Base-by-base conservation (phyloP, 2,797 vertebrate genomes). In the Gobionotothen gibberifrons region DNA sequence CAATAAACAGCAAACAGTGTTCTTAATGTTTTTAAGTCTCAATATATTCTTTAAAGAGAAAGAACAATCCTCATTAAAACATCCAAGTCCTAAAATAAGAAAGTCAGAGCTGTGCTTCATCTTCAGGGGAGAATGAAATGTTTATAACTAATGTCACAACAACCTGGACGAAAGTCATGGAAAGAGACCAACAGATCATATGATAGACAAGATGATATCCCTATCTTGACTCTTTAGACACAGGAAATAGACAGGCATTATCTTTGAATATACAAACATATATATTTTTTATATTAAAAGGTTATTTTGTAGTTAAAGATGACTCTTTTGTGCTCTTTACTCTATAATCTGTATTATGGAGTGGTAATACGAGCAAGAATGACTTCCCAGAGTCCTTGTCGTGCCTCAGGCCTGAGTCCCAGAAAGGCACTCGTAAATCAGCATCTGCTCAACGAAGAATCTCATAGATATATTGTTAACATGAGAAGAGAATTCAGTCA, bases 371-470 rank as follows among this genome's bases (percentile, higher is more conserved):
- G 39, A 52, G 48, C 19, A 65, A 56, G 39, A 47, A 48, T 47
- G 26, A 59, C 10, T 9, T 29, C 39, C 56, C 11, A 19, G 2
- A 55, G 56, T 14, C 12, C 14, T 47, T 47, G 19, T 48, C 9
- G 19, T 59, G 58, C 1, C 0, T 77, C 68, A 65, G 40, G 55
- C 62, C 14, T 70, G 70, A 83, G 69, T 68, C 57, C 68, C 1
- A 62, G 47, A 66, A 26, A 15, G 1, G 32, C 26, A 26, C 32
- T 36, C 8, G 4, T 17, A 43, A 47, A 61, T 55, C 62, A 49
- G 48, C 26, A 55, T 60, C 48, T 70, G 59, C 59, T 57, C 36
- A 55, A 46, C 7, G n/a, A 64, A 64, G 17, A 75, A 66, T n/a
- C 55, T 19, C 16, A 54, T 21, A 6, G n/a, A 53, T 56, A 65